These are phyloP conservation scores for Nomada ruficornis DNA, from an alignment of 2,888 invertebrate species.

Conservation along the genomic window DNA sequence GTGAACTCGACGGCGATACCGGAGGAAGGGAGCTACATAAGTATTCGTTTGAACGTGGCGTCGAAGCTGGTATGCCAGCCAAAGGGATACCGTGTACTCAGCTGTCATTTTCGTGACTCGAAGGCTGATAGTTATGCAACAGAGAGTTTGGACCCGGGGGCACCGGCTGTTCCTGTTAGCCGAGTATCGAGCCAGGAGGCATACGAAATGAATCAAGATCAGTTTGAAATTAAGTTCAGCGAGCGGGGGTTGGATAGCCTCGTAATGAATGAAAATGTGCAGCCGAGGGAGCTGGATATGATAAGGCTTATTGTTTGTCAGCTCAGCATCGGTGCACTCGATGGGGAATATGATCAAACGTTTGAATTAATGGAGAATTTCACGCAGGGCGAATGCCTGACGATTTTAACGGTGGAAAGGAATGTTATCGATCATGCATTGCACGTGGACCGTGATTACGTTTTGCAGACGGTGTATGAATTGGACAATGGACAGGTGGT, in stretches of 20 bases:
- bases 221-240: constrained; percentile 73
- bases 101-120: constrained; percentile 65
- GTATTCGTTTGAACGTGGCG: constrained; percentile 59
- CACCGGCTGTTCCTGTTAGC: constrained; percentile 8
- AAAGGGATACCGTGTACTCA: constrained; percentile 41
- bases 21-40: constrained; percentile 61
- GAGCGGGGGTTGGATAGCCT: constrained; percentile 68
- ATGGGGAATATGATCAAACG: constrained; percentile 55
- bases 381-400: constrained; percentile 71
- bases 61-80: constrained; percentile 71
- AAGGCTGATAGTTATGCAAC: constrained; percentile 72
- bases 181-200: constrained; percentile 48
- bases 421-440: not conserved
- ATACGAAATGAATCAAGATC: constrained; percentile 65
- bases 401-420: constrained; percentile 61
- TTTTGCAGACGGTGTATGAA: constrained; percentile 47
- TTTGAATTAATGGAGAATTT: constrained; percentile 71
- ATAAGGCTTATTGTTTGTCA: constrained; percentile 69
- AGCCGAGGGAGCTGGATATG: constrained; percentile 68
- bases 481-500: constrained; percentile 57
- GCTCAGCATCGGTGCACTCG: constrained; percentile 67
- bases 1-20: constrained; percentile 75
- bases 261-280: constrained; percentile 67
- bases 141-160: constrained; percentile 30
- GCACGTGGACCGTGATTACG: constrained; percentile 15